These are phyloP conservation scores for Drosophila neocordata DNA, from an alignment of 1,140 invertebrate genomes.

Conservation along the genomic window DNA sequence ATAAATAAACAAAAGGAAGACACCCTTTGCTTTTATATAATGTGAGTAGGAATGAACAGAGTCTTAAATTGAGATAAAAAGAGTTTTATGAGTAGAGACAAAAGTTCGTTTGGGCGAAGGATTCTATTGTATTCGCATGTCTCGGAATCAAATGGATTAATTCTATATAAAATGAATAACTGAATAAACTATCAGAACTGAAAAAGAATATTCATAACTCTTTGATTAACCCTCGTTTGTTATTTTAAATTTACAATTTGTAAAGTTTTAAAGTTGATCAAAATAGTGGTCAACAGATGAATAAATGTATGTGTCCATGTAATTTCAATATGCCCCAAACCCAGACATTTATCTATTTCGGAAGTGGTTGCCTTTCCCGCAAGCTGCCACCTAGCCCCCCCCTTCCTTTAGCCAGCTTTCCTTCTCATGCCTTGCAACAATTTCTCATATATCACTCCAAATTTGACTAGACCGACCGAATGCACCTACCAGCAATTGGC, in stretches of 20 bases:
- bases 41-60: too few relatives aligned
- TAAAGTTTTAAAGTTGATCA: neutral
- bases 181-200: too few relatives aligned
- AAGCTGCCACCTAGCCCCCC: neutral
- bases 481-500: constrained; percentile 24
- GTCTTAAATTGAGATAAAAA: too few relatives aligned
- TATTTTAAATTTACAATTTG: neutral
- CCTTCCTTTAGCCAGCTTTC: neutral
- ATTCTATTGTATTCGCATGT: too few relatives aligned
- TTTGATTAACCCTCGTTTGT: neutral
- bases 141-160: too few relatives aligned
- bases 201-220: too few relatives aligned
- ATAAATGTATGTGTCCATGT: neutral
- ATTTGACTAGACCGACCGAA: constrained; percentile 32
- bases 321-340: constrained; percentile 3
- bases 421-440: neutral
- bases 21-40: too few relatives aligned
- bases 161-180: too few relatives aligned
- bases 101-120: too few relatives aligned
- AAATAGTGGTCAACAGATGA: neutral
- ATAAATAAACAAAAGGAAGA: constrained; percentile 1
- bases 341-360: constrained; percentile 6
- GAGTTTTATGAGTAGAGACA: too few relatives aligned
- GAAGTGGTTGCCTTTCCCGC: neutral
- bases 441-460: constrained; percentile 36